Percentiles rank a stretch among this genome's conserved stretches.
Evolutionary conservation across 2,888 invertebrate genomes (phyloP).

Genomic region (Idaea biselata): DNA sequence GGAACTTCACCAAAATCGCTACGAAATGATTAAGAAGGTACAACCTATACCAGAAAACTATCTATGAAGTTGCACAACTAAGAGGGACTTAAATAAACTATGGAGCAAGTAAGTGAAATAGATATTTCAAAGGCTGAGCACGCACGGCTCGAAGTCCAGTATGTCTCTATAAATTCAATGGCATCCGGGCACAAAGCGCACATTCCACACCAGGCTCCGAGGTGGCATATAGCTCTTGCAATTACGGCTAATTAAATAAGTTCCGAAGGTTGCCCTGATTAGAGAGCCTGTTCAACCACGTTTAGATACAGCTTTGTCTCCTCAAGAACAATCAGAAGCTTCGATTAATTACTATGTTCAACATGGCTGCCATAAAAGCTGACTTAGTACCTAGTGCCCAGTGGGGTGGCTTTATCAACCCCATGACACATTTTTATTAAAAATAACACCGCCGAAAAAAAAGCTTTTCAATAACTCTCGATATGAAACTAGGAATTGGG

Average conservation of each 20-base stretch:
- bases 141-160: conserved; percentile 17
- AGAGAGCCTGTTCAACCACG: not conserved
- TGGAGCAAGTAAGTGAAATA: not conserved
- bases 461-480: not conserved
- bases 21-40: not conserved
- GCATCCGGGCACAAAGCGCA: conserved; percentile 14
- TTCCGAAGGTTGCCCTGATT: not conserved
- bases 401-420: not conserved
- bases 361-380: not conserved
- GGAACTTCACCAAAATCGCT: not conserved
- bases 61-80: not conserved
- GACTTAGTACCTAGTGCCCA: not conserved
- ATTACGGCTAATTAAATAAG: conserved; percentile 3
- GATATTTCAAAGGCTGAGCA: conserved; percentile 9
- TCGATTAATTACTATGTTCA: not conserved
- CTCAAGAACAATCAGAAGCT: not conserved
- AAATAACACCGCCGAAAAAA: not conserved
- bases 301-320: not conserved
- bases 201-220: conserved; percentile 6
- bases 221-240: conserved; percentile 1
- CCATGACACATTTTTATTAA: not conserved
- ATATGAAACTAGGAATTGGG: not conserved
- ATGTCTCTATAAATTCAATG: conserved; percentile 20
- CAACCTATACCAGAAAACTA: not conserved
- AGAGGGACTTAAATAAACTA: conserved; percentile 11